Evolutionary conservation across 2,113 vertebrate genomes (phyloP).

Genomic region (Pampusana beccarii): DNA sequence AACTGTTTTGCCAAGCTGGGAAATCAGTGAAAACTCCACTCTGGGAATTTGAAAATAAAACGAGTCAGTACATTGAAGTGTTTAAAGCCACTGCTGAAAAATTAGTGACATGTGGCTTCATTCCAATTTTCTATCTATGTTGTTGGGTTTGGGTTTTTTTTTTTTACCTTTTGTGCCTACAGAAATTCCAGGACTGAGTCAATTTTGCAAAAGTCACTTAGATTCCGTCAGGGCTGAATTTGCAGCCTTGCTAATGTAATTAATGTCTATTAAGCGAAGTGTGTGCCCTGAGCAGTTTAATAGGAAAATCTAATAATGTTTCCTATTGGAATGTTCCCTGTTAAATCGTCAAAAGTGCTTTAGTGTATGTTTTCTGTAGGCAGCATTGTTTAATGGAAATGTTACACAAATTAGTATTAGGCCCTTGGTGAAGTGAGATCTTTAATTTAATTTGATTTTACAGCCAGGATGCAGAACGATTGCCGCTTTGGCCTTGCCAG

Average conservation of each 20-base stretch:
- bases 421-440: conserved; percentile 70
- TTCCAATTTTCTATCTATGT: neutral
- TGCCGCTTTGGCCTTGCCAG: conserved; percentile 35
- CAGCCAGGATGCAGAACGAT: conserved; percentile 36
- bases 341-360: neutral
- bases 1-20: neutral
- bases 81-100: neutral
- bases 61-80: accelerated
- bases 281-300: conserved; percentile 52
- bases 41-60: neutral
- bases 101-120: neutral
- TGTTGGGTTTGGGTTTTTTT: neutral
- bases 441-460: conserved; percentile 79
- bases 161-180: neutral
- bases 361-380: conserved; percentile 57
- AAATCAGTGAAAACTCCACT: neutral
- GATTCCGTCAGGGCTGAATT: conserved; percentile 49
- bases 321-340: conserved; percentile 58
- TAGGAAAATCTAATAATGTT: conserved; percentile 73
- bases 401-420: conserved; percentile 75
- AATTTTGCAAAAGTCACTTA: conserved; percentile 47
- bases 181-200: conserved; percentile 11
- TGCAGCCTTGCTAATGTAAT: conserved; percentile 67
- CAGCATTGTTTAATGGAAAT: conserved; percentile 74
- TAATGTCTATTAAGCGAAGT: conserved; percentile 49